Percentiles rank a stretch among this genome's conserved stretches.
Conservation (phyloP, 2,797 vertebrate genomes). For the Coccyzus lansbergi region DNA sequence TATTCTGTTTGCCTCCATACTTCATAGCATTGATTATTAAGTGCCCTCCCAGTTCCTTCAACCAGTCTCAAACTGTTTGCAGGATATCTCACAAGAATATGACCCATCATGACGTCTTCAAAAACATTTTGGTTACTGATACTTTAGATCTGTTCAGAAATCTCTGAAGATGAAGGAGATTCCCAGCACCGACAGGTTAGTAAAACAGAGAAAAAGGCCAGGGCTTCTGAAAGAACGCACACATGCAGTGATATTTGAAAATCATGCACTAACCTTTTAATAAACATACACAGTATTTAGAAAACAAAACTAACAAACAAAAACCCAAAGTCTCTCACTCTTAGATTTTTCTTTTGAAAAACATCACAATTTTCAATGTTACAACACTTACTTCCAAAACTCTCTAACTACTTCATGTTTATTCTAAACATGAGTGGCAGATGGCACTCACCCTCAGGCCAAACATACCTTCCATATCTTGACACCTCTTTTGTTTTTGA, state of each 20-base stretch:
- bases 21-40: not conserved
- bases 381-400: not conserved
- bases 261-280: not conserved
- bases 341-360: not conserved
- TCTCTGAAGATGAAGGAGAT: not conserved
- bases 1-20: not conserved
- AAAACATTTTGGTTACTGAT: not conserved
- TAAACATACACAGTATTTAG: not conserved
- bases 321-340: not conserved
- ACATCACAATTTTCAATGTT: not conserved
- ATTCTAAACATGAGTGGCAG: not conserved
- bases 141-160: not conserved
- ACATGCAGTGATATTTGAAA: conserved; percentile 44
- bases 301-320: not conserved
- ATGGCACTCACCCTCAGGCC: not conserved
- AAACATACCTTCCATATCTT: not conserved
- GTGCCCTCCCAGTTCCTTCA: not conserved
- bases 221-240: not conserved
- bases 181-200: not conserved
- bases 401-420: not conserved
- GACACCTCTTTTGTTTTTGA: conserved; percentile 11
- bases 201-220: not conserved
- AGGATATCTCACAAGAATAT: not conserved
- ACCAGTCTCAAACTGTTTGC: not conserved
- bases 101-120: not conserved